phyloP scores from a whole-genome alignment of 2,113 vertebrate species.

The Malurus elegans region DNA sequence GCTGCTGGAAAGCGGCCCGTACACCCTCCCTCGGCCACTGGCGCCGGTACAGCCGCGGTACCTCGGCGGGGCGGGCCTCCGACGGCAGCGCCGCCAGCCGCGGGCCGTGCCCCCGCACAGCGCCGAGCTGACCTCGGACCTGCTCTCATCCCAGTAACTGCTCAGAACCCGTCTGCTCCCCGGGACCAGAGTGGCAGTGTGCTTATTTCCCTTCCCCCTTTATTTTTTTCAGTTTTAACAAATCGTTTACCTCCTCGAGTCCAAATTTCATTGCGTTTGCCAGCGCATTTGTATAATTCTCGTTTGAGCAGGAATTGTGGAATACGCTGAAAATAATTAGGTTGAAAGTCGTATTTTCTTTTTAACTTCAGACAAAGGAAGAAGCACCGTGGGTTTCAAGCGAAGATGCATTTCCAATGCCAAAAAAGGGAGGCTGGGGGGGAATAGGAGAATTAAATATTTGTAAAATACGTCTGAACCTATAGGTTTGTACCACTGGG shows the following conservation, averaged over 20 bases:
- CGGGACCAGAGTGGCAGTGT: neutral
- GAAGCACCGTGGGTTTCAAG: slow-evolving; percentile 59
- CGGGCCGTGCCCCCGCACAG: neutral
- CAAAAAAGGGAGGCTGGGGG: slow-evolving; percentile 60
- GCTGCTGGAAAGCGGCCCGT: neutral
- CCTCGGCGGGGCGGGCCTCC: neutral
- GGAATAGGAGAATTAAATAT: slow-evolving; percentile 34
- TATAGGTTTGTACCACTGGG: slow-evolving; percentile 81
- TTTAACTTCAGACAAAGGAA: slow-evolving; percentile 51
- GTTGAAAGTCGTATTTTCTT: slow-evolving; percentile 30
- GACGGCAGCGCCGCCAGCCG: neutral
- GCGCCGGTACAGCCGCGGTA: neutral
- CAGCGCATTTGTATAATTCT: slow-evolving; percentile 41
- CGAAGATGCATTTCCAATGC: slow-evolving; percentile 68
- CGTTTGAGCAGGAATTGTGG: slow-evolving; percentile 40
- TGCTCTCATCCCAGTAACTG: neutral
- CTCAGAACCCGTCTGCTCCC: slow-evolving; percentile 31
- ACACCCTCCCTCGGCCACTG: neutral
- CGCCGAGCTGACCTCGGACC: neutral
- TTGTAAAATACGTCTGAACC: slow-evolving; percentile 75
- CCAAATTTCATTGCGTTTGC: neutral
- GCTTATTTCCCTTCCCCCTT: too few relatives aligned
- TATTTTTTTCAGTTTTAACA: neutral
- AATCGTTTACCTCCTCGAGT: slow-evolving; percentile 26
- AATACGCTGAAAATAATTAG: slow-evolving; percentile 41